These are phyloP conservation scores for Esox niger DNA, from an alignment of 2,113 vertebrate species.

Conservation along the genomic window DNA sequence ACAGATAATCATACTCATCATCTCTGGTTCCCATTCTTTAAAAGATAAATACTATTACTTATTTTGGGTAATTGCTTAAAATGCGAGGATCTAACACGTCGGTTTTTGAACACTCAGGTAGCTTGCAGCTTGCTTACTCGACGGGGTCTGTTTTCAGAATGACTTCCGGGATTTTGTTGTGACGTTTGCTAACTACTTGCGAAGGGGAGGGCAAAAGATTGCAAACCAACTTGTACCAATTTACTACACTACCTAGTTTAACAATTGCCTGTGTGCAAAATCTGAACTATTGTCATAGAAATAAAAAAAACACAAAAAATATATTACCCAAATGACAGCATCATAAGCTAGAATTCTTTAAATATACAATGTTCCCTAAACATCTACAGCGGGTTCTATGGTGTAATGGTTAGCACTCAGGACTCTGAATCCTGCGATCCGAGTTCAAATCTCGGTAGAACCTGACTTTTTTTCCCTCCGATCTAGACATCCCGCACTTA, in stretches of 20 bases:
- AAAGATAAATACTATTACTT: neutral
- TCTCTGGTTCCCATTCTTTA: slow-evolving; percentile 89
- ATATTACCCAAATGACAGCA: too few species aligned
- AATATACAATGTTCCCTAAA: too few species aligned
- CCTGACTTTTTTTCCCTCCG: neutral
- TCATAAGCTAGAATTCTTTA: too few species aligned
- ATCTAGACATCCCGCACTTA: too few species aligned
- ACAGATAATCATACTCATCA: slow-evolving; percentile 96
- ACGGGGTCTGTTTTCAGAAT: neutral
- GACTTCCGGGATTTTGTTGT: slow-evolving; percentile 2
- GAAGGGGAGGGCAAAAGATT: neutral
- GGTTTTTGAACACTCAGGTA: neutral
- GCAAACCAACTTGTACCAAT: too few species aligned
- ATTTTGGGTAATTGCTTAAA: neutral
- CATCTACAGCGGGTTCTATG: neutral
- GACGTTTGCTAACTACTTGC: neutral
- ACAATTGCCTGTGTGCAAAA: too few species aligned
- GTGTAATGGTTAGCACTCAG: slow-evolving; percentile 5
- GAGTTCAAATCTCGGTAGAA: slow-evolving; percentile 5
- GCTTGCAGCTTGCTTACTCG: too few species aligned
- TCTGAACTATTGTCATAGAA: too few species aligned
- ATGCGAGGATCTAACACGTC: neutral
- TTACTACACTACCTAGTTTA: too few species aligned
- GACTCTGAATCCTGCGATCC: slow-evolving; percentile 4
- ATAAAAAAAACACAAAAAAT: too few species aligned